Percentiles rank a stretch among this genome's conserved stretches.
These are phyloP conservation scores for Nymphalis polychloros DNA, from an alignment of 2,888 invertebrate genomes.

Conservation along the genomic window DNA sequence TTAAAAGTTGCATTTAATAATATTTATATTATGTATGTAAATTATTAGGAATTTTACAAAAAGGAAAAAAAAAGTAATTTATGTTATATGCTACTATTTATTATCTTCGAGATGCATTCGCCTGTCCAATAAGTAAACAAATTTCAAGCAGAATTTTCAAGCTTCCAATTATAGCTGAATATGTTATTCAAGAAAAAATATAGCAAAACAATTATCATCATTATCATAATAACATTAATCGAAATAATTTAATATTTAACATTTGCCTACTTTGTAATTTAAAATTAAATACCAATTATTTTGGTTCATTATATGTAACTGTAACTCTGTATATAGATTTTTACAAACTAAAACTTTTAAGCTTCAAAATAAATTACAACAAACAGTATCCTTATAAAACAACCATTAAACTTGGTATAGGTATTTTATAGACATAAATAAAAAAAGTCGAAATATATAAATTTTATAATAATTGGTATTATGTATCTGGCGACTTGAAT, in stretches of 20 bases:
- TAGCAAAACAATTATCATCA: neutral
- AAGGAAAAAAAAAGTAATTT: neutral
- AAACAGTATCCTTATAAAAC: too few relatives aligned
- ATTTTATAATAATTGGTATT: too few relatives aligned
- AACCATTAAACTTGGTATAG: too few relatives aligned
- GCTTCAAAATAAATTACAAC: too few relatives aligned
- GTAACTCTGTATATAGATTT: too few relatives aligned
- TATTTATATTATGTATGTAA: too few relatives aligned
- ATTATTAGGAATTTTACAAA: too few relatives aligned
- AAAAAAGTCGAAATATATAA: too few relatives aligned
- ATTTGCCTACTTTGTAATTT: neutral
- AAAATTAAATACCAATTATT: neutral
- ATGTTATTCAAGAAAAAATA: neutral
- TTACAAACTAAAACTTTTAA: too few relatives aligned
- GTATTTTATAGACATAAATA: too few relatives aligned
- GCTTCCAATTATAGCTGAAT: slow-evolving; percentile 4
- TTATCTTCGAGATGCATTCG: slow-evolving; percentile 2
- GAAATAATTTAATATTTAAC: neutral
- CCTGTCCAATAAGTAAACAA: slow-evolving; percentile 39
- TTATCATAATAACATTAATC: neutral
- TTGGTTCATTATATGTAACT: neutral
- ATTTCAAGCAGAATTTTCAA: slow-evolving; percentile 15
- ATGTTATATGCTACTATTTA: neutral
- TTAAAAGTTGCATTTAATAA: too few relatives aligned
- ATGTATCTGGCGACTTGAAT: slow-evolving; percentile 16